Evolutionary conservation across 2,797 vertebrate genomes (phyloP).

Genomic region (Anableps anableps): DNA sequence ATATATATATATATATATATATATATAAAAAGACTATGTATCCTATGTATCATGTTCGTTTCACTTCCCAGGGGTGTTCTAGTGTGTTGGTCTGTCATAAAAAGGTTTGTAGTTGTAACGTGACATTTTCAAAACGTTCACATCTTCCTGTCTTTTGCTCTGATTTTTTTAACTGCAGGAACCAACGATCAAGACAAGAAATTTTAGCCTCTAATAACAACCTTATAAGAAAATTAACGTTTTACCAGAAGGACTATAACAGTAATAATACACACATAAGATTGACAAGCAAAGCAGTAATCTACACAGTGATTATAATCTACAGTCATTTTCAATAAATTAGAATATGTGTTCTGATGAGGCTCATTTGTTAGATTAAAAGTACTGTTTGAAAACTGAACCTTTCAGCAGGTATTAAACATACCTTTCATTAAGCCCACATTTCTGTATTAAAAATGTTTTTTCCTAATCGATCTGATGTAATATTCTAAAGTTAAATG

Average conservation of each 20-base stretch:
- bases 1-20: too few relatives aligned
- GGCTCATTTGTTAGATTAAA: too few relatives aligned
- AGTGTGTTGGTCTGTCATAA: not conserved
- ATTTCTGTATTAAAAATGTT: too few relatives aligned
- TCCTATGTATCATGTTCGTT: not conserved
- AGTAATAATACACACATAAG: not conserved
- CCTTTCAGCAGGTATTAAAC: too few relatives aligned
- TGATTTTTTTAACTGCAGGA: not conserved
- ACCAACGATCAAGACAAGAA: not conserved
- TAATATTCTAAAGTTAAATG: too few relatives aligned
- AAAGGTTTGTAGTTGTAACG: not conserved
- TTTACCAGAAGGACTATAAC: not conserved
- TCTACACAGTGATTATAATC: conserved; percentile 2
- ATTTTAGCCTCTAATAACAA: not conserved
- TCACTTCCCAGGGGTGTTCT: not conserved
- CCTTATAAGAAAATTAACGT: not conserved
- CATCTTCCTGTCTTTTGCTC: not conserved
- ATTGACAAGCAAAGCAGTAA: not conserved
- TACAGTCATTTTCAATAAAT: not conserved
- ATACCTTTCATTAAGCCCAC: too few relatives aligned
- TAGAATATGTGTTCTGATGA: too few relatives aligned
- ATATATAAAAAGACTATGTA: too few relatives aligned
- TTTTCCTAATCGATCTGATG: too few relatives aligned
- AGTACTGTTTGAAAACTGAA: too few relatives aligned
- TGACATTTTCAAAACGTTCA: not conserved